A percentile compares a stretch with the other conserved stretches of the same genome.
phyloP scores from a whole-genome alignment of 1,140 invertebrate species.

The Calephelis virginiensis region DNA sequence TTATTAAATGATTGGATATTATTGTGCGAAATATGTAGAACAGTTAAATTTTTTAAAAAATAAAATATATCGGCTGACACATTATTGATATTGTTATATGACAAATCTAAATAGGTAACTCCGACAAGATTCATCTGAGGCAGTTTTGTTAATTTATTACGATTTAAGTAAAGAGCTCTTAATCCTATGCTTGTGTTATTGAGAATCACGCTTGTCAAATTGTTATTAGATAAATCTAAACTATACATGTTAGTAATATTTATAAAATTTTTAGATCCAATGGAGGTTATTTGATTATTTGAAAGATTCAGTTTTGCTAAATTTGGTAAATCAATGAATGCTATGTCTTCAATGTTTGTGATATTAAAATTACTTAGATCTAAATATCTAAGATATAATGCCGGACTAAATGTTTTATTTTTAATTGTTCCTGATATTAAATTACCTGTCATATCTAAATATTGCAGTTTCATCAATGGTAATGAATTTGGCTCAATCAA shows the following conservation, averaged over 20 bases:
- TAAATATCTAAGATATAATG: slow-evolving; percentile 47
- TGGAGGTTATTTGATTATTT: slow-evolving; percentile 47
- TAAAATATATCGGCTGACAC: slow-evolving; percentile 29
- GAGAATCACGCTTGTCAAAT: slow-evolving; percentile 37
- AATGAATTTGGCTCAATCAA: slow-evolving; percentile 44
- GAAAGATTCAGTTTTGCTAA: slow-evolving; percentile 56
- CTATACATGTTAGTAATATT: slow-evolving; percentile 50
- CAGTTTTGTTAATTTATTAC: slow-evolving; percentile 47
- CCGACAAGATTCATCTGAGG: slow-evolving; percentile 33
- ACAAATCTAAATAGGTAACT: slow-evolving; percentile 50
- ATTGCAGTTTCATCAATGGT: slow-evolving; percentile 52
- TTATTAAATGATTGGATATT: slow-evolving; percentile 51
- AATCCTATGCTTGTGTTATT: slow-evolving; percentile 38
- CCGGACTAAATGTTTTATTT: slow-evolving; percentile 48
- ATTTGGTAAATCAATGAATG: slow-evolving; percentile 49
- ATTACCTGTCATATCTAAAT: slow-evolving; percentile 53
- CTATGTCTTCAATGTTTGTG: slow-evolving; percentile 44
- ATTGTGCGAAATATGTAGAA: slow-evolving; percentile 47
- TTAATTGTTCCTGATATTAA: slow-evolving; percentile 39
- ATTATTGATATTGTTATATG: slow-evolving; percentile 45
- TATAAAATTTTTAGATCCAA: slow-evolving; percentile 48
- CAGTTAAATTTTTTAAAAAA: slow-evolving; percentile 38
- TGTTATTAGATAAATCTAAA: slow-evolving; percentile 57
- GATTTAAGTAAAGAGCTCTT: slow-evolving; percentile 50
- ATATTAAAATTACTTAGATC: slow-evolving; percentile 54